Evolutionary conservation across 2,797 vertebrate genomes (phyloP), one percentile per base, ranked within the genome.

Genomic region (Tadarida brasiliensis): DNA sequence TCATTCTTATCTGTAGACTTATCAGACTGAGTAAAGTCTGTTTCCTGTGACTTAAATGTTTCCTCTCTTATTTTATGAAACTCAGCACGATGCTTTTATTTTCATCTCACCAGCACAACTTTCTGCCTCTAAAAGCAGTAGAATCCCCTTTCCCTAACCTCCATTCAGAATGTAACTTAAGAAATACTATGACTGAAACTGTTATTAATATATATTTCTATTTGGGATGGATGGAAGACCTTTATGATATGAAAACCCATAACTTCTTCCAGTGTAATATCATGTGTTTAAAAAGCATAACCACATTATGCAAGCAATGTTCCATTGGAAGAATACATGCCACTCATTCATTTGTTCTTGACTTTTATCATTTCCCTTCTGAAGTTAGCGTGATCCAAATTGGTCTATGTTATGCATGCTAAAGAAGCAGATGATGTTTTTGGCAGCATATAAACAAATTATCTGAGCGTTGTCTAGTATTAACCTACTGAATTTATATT

Each of bases 401-500:
- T 94, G 83, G 6, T 91, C 16, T 57, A 73, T 84, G 84, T 84
- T 97, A 70, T 95, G 97, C 95, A 82, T 90, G 51, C 39, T 82
- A 61, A 93, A 93, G 88, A 97, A 61, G 20, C 8, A 95, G 90
- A 96, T 85, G 93, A 97, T 96, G 28, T 76, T 95, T 73, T 87
- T 0, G 4, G 86, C 84, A 87, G 59, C 80, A 61, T 57, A 92
- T 91, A 77, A 83, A 90, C 86, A 97, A 97, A 78, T 92, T 96
- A 84, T 97, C 94, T 96, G 83, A 90, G 51, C 11, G 15, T 88
- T 94, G 94, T 97, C 84, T 59, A 67, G 80, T 87, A 68, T 33
- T 96, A 96, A 95, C 81, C 84, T 71, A 91, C 59, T 94, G 35
- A 96, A 97, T 97, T 90, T 81, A 63, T 70, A 26, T 96, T 94